A percentile compares a stretch with the other conserved stretches of the same genome.
These are phyloP conservation scores for Microplitis manilae DNA, from an alignment of 2,888 invertebrate genomes.

Conservation along the genomic window DNA sequence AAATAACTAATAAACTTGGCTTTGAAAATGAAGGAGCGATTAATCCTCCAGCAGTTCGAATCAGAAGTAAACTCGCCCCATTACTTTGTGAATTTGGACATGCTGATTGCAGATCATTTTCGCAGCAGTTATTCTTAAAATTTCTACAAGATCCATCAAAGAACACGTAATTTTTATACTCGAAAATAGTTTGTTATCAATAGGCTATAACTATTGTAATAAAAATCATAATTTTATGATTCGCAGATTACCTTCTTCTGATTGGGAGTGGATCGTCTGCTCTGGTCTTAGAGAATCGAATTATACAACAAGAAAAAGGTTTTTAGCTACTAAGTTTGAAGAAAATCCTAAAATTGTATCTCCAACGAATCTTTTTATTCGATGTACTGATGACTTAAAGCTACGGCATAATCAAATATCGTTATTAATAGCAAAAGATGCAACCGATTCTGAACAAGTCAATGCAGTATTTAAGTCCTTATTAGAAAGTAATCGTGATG, in stretches of 20 bases:
- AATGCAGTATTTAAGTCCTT: constrained; percentile 13
- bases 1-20: constrained; percentile 51
- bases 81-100: constrained; percentile 69
- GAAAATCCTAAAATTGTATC: background rate
- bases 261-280: constrained; percentile 71
- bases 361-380: constrained; percentile 58
- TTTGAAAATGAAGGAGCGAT: too few species aligned
- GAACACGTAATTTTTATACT: constrained; percentile 39
- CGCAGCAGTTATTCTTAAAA: constrained; percentile 45
- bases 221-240: background rate
- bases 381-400: constrained; percentile 70
- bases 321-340: constrained; percentile 15
- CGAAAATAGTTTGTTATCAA: constrained; percentile 23
- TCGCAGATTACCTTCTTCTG: constrained; percentile 71
- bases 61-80: constrained; percentile 46
- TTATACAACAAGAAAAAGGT: constrained; percentile 19
- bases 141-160: constrained; percentile 38
- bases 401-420: constrained; percentile 58
- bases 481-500: constrained; percentile 40
- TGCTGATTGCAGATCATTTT: constrained; percentile 64
- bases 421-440: background rate
- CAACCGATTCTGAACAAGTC: background rate
- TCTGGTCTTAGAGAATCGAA: constrained; percentile 64
- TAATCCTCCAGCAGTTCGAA: background rate
- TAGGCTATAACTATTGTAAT: background rate